Evolutionary conservation across 2,888 invertebrate species (phyloP), one percentile per base, ranked within the genome.

Genomic region (Drosophila maculinotata): DNA sequence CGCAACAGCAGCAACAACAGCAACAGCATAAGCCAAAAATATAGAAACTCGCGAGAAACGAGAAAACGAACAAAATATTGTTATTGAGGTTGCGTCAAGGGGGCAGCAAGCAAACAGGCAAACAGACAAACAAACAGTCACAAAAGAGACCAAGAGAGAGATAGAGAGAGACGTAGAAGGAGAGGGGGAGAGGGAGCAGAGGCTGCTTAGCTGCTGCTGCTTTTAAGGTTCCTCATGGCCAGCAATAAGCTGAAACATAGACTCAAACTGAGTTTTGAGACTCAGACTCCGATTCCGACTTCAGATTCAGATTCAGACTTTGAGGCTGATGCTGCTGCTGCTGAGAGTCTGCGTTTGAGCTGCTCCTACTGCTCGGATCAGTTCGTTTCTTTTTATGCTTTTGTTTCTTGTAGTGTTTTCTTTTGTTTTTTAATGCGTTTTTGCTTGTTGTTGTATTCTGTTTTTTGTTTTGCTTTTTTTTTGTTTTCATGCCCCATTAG

Each of bases 71-170:
- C 64, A 71, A 73, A 72, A 79, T 72, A 75, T 72, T 77, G 69
- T 66, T 80, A 83, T 83, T 75, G 80, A 77, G 80, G 69, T 79
- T 83, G 77, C 67, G 52, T 54, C 62, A 70, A 69, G 68, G 45
- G 67, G 65, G 51, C 65, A 51, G 26, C 47, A 26, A 54, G 23
- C 56, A 48, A 64, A 57, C 59, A 17, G n/a, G n/a, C n/a, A 52
- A 57, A 28, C 53, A 25, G 63, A 48, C 47, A 57, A 48, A 62
- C 60, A 49, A 35, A 47, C 36, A 39, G 10, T 12, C 20, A 23
- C 39, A n/a, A 36, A 10, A 33, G 25, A 49, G 31, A 30, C 12
- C 3, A 17, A 5, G 12, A 23, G 23, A n/a, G 31, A 10, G 12
- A 9, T 38, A 8, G 30, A 36, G 36, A 36, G 1, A 17, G 7